A percentile compares a stretch with the other conserved stretches of the same genome.
These are phyloP conservation scores for Rousettus madagascariensis DNA, from an alignment of 2,797 vertebrate genomes.

Conservation along the genomic window DNA sequence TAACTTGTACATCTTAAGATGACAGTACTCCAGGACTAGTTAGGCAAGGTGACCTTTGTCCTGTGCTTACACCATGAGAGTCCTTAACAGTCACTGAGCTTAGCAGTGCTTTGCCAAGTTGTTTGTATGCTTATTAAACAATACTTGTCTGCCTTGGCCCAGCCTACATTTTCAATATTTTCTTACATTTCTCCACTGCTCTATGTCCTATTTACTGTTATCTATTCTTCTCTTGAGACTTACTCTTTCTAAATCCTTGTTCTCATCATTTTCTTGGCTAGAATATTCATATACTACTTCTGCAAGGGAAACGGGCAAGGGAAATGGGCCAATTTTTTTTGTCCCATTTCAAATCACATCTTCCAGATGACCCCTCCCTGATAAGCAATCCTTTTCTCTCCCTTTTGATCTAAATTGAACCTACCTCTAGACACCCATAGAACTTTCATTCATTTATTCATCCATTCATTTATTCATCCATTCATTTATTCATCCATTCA, in stretches of 20 bases:
- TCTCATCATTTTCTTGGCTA: not conserved
- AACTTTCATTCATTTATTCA: not conserved
- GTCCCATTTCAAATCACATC: not conserved
- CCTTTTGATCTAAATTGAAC: not conserved
- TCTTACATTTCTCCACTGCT: not conserved
- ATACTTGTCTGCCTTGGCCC: not conserved
- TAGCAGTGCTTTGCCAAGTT: not conserved
- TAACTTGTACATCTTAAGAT: not conserved
- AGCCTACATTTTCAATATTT: not conserved
- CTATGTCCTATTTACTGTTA: not conserved
- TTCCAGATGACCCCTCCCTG: not conserved
- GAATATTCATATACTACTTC: not conserved
- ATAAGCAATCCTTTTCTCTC: too few species aligned
- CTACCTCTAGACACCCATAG: not conserved
- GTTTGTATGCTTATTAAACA: not conserved
- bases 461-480: not conserved
- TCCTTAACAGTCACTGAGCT: not conserved
- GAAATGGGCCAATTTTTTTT: not conserved
- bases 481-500: not conserved
- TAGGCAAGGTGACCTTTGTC: not conserved
- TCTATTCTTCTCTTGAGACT: not conserved
- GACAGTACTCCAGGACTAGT: too few species aligned
- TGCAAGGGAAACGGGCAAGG: not conserved
- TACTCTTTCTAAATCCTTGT: not conserved
- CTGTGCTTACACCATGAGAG: not conserved